Evolutionary conservation across 2,888 invertebrate genomes (phyloP), one percentile per base, ranked within the genome.

Genomic region (Agrotis puta): DNA sequence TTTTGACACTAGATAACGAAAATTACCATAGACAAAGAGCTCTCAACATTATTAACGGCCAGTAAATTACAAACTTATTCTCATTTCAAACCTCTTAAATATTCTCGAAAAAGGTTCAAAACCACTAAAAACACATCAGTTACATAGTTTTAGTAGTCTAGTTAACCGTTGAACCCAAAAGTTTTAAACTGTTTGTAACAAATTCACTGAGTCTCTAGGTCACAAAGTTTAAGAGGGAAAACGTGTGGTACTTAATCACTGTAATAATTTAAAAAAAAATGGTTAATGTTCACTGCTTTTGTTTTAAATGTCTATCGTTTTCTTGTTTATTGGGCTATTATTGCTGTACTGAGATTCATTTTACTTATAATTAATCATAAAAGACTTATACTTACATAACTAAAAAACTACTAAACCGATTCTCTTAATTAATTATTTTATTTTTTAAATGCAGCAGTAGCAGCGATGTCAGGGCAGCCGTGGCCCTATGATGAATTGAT

Each of bases 81-180:
- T 16, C 43, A 45, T 74, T 67, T 51, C 0, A 59, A 71, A 71
- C 27, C 50, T 64, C 48, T 45, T 33, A 43, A 64, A 9, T 20
- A 20, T 16, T 20, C 66, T 33, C n/a, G 7, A 68, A 67, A 67
- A 67, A 27, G 47, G 47, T 27, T 20, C 3, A 13, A 58, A 68
- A 33, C 73, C 59, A 50, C 67, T 75, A 39, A 66, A 75, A 76
- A 22, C 66, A 75, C 43, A 57, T 57, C 48, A 69, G 77, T 77
- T 61, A 61, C 54, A 70, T 59, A 63, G 61, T 74, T 69, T 57
- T 62, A 62, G 68, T 62, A 51, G 43, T 22, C 45, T 27, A 6
- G 47, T 27, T 24, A n/a, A 56, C 57, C 18, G 13, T 39, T 63
- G 16, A 58, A 70, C 71, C 71, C 63, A 58, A 75, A 70, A 74